Conservation (phyloP, 1,140 invertebrate species). For the Homalodisca vitripennis region DNA sequence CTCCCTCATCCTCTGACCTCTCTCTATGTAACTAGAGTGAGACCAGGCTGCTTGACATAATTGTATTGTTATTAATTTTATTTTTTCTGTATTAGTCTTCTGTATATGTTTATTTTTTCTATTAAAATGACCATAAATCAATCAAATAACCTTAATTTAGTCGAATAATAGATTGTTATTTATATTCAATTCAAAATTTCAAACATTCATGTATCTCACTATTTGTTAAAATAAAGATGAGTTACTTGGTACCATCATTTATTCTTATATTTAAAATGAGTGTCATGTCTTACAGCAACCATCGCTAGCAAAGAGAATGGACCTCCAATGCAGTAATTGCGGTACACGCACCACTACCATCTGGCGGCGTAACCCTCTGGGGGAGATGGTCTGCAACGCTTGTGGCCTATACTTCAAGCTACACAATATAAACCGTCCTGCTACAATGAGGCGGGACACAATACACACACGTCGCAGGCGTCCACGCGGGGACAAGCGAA, state of each 20-base stretch:
- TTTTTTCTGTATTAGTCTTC: too few relatives aligned
- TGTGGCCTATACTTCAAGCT: constrained; percentile 93
- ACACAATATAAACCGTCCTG: constrained; percentile 85
- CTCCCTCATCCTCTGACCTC: too few relatives aligned
- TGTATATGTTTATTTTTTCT: too few relatives aligned
- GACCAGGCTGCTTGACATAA: too few relatives aligned
- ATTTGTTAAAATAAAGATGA: too few relatives aligned
- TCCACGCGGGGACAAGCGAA: constrained; percentile 63
- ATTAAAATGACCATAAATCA: too few relatives aligned
- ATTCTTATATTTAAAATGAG: too few relatives aligned
- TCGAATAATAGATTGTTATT: not conserved
- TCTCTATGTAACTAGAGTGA: too few relatives aligned
- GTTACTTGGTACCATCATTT: too few relatives aligned
- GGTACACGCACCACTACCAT: constrained; percentile 89
- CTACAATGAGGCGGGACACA: constrained; percentile 94
- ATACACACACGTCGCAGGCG: constrained; percentile 94
- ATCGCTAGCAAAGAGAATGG: constrained; percentile 54
- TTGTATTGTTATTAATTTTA: too few relatives aligned
- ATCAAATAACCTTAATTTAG: too few relatives aligned
- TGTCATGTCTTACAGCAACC: constrained; percentile 21
- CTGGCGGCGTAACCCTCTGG: constrained; percentile 85
- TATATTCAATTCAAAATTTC: not conserved
- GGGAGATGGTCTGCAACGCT: constrained; percentile 93
- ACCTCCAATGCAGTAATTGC: constrained; percentile 78
- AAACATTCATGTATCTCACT: too few relatives aligned